Percentiles rank a stretch among this genome's conserved stretches.
These are phyloP conservation scores for Amphiduros pacificus DNA, from an alignment of 2,888 invertebrate species.

Conservation along the genomic window DNA sequence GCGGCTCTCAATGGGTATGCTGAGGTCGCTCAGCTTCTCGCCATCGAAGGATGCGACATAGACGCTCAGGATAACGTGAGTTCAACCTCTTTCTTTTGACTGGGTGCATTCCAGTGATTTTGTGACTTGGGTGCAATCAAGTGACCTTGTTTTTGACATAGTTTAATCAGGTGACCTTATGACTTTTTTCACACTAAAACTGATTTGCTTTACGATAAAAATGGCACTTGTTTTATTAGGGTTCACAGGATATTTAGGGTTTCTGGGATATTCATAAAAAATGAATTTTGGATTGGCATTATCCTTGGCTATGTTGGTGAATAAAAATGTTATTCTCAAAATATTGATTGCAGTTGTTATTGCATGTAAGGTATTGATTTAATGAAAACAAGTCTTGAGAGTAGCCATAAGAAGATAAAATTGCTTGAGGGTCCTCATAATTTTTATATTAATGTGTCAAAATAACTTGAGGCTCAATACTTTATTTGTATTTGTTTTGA, in stretches of 20 bases:
- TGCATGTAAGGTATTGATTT: too few species aligned
- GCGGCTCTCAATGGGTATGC: conserved; percentile 65
- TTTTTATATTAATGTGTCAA: too few species aligned
- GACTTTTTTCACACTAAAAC: neutral
- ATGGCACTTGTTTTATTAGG: neutral
- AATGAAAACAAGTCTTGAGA: too few species aligned
- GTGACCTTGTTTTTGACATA: neutral
- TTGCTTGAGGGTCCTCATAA: too few species aligned
- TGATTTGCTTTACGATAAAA: neutral
- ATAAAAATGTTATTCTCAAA: neutral
- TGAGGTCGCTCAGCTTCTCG: conserved; percentile 62
- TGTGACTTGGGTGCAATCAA: neutral
- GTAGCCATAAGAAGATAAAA: too few species aligned
- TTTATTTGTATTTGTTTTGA: neutral
- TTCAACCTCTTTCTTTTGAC: too few species aligned
- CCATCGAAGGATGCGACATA: conserved; percentile 62
- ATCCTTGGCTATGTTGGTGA: too few species aligned
- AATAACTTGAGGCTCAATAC: too few species aligned
- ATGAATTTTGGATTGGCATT: too few species aligned
- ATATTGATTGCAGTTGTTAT: neutral
- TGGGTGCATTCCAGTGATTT: neutral
- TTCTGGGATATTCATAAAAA: too few species aligned
- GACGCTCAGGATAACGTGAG: conserved; percentile 64
- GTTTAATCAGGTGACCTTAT: neutral
- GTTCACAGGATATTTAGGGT: too few species aligned